Percentiles rank a stretch among this genome's conserved stretches.
These are phyloP conservation scores for Artibeus lituratus DNA, from an alignment of 2,797 vertebrate genomes.

Conservation along the genomic window DNA sequence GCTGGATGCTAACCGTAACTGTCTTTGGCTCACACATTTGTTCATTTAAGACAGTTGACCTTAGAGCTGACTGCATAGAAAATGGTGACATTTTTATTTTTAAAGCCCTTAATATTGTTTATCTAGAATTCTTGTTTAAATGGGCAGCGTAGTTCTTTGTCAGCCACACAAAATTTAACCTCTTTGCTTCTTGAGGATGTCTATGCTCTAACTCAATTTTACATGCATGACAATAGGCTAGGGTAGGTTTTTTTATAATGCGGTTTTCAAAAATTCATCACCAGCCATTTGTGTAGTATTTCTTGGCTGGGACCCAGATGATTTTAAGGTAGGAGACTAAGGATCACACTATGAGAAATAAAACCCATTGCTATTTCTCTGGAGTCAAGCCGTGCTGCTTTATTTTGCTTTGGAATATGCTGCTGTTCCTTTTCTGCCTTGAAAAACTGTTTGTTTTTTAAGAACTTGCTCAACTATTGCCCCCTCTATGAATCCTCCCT, in stretches of 20 bases:
- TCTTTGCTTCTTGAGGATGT: not conserved
- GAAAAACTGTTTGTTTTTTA: not conserved
- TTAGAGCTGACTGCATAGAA: not conserved
- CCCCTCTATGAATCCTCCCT: not conserved
- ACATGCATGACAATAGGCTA: not conserved
- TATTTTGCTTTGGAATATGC: not conserved
- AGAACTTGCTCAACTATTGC: not conserved
- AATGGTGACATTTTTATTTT: not conserved
- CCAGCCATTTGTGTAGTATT: not conserved
- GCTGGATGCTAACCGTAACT: not conserved
- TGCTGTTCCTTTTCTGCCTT: not conserved
- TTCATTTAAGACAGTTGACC: not conserved
- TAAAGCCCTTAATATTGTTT: not conserved
- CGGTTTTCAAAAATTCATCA: not conserved
- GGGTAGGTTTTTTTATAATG: not conserved
- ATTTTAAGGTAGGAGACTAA: not conserved
- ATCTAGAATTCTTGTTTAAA: not conserved
- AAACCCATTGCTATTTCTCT: not conserved
- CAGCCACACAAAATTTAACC: not conserved
- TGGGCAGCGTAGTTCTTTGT: not conserved
- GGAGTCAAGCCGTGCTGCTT: not conserved
- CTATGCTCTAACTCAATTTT: not conserved
- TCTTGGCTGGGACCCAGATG: not conserved
- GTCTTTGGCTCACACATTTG: not conserved
- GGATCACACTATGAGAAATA: not conserved